Conservation (phyloP, 37 sponge, comb jelly and placozoan species). For the Diacarnus erythraeanus region DNA sequence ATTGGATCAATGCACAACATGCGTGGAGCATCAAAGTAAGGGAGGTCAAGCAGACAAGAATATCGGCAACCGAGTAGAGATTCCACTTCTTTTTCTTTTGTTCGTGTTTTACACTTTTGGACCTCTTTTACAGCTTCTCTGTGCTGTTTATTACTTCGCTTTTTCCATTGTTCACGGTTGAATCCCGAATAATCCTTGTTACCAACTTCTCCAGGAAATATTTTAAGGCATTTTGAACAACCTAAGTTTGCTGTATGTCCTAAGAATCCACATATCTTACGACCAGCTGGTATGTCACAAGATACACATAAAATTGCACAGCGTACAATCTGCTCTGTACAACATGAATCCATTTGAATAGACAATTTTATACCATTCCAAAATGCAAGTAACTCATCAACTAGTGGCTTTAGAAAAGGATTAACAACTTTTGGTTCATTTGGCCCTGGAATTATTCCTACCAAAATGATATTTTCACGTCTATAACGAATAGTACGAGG, state of each 20-base stretch:
- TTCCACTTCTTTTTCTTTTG: neutral
- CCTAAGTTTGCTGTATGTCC: constrained; percentile 8
- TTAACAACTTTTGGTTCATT: constrained; percentile 34
- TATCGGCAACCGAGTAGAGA: neutral
- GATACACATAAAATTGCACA: constrained; percentile 34
- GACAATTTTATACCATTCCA: constrained; percentile 34
- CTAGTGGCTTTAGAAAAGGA: constrained; percentile 34
- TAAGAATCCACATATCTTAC: constrained; percentile 58
- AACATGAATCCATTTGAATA: neutral
- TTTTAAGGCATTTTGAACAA: constrained; percentile 35
- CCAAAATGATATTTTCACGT: constrained; percentile 35
- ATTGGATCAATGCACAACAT: constrained; percentile 38
- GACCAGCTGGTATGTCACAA: constrained; percentile 54
- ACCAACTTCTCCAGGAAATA: constrained; percentile 26
- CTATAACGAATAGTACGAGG: constrained; percentile 19
- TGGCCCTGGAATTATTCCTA: constrained; percentile 45
- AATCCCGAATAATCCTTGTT: constrained; percentile 22
- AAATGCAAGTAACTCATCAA: constrained; percentile 16
- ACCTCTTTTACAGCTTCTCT: neutral
- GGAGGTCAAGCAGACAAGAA: constrained; percentile 13
- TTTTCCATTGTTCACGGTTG: neutral
- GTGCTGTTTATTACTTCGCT: neutral
- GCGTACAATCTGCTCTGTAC: neutral
- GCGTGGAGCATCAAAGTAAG: constrained; percentile 35
- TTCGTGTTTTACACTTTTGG: neutral